Conservation (phyloP, 2,888 invertebrate species). For the Orgyia antiqua region DNA sequence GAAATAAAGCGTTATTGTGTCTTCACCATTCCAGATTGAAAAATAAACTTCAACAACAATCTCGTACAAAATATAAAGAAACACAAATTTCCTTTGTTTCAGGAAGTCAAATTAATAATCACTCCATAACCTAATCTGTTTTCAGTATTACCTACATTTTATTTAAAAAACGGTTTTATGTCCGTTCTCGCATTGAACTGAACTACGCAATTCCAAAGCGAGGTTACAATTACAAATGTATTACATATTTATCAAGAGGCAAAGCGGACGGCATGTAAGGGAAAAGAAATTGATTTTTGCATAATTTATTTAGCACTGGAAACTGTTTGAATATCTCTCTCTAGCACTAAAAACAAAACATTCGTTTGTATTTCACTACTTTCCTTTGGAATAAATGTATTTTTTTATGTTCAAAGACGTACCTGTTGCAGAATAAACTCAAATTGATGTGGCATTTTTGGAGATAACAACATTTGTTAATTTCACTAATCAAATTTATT, state of each 20-base stretch:
- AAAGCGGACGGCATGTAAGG: slow-evolving; percentile 49
- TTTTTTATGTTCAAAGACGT: slow-evolving; percentile 44
- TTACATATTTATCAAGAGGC: slow-evolving; percentile 71
- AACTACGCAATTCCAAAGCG: slow-evolving; percentile 30
- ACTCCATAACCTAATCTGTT: no score
- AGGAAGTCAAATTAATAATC: no score
- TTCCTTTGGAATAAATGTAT: slow-evolving; percentile 60
- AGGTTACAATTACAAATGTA: slow-evolving; percentile 70
- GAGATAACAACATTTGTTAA: slow-evolving; percentile 2
- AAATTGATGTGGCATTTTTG: slow-evolving; percentile 18
- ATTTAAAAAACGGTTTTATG: no score
- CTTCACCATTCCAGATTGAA: no score
- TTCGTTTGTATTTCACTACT: slow-evolving; percentile 70
- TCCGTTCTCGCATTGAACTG: no score
- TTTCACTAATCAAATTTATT: slow-evolving; percentile 39
- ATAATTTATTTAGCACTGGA: slow-evolving; percentile 69
- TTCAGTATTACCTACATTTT: no score
- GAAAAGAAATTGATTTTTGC: slow-evolving; percentile 76
- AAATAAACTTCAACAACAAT: no score
- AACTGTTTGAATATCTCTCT: slow-evolving; percentile 63
- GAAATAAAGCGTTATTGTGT: no score
- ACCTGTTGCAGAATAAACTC: slow-evolving; percentile 32
- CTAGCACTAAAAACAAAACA: slow-evolving; percentile 71
- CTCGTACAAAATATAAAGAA: no score
- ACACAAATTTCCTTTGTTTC: no score